These are phyloP conservation scores for Pseudomyrmex sp. DNA, from an alignment of 1,140 invertebrate genomes.

Conservation along the genomic window DNA sequence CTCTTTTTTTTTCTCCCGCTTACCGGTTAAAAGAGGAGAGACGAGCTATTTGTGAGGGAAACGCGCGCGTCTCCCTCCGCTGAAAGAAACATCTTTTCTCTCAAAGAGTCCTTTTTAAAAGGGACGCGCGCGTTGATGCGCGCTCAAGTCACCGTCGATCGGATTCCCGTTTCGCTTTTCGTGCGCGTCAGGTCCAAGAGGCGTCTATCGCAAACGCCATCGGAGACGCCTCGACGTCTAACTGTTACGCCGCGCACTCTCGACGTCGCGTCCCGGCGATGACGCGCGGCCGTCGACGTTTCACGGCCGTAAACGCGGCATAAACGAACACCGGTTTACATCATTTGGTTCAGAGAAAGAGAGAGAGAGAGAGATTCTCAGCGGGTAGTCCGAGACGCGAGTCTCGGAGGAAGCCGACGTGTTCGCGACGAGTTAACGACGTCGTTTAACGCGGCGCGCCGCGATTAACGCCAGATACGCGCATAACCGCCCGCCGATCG, in stretches of 20 bases:
- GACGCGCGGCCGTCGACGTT: neutral
- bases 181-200: slow-evolving; percentile 24
- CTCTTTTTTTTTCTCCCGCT: too few species aligned
- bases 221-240: slow-evolving; percentile 15
- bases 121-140: neutral
- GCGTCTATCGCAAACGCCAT: slow-evolving; percentile 12
- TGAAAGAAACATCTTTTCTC: slow-evolving; percentile 4
- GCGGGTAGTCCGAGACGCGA: too few species aligned
- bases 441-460: slow-evolving; percentile 49
- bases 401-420: neutral
- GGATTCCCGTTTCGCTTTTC: slow-evolving; percentile 22
- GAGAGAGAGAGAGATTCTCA: neutral
- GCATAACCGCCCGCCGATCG: slow-evolving; percentile 67
- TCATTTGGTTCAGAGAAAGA: too few species aligned
- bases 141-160: slow-evolving; percentile 1
- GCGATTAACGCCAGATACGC: slow-evolving; percentile 66
- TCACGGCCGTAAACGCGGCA: neutral
- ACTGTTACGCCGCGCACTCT: slow-evolving; percentile 29
- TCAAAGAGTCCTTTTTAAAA: neutral
- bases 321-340: too few species aligned
- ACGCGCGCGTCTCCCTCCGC: neutral
- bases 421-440: slow-evolving; percentile 34
- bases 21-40: neutral
- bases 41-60: neutral
- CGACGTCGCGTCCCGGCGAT: neutral